Percentiles rank a stretch among this genome's conserved stretches.
These are phyloP conservation scores for Brachionichthys hirsutus DNA, from an alignment of 2,113 vertebrate genomes.

Conservation along the genomic window DNA sequence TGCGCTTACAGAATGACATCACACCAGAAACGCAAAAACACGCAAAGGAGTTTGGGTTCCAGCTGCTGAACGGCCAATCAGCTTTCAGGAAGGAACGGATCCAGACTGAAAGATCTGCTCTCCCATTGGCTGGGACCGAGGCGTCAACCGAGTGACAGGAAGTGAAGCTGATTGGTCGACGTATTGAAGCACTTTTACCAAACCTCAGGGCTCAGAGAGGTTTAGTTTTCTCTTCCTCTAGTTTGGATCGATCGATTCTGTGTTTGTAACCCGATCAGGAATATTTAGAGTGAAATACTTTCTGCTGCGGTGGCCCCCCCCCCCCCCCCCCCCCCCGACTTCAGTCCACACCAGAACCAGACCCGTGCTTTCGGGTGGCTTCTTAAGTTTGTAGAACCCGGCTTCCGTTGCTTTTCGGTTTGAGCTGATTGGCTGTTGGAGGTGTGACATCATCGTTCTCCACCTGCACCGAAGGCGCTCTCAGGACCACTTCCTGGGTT, in stretches of 20 bases:
- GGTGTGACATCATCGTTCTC: too few relatives aligned
- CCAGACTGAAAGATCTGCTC: background rate
- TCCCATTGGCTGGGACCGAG: conserved; percentile 19
- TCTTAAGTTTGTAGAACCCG: too few relatives aligned
- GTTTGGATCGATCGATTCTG: conserved; percentile 49
- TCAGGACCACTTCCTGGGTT: conserved; percentile 61
- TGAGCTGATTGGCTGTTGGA: too few relatives aligned
- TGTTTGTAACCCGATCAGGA: conserved; percentile 59
- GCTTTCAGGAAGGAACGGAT: conserved; percentile 16
- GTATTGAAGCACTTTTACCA: conserved; percentile 65
- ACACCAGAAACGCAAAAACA: background rate
- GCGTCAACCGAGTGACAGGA: conserved; percentile 42
- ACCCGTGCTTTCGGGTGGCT: too few relatives aligned
- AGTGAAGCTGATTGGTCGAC: conserved; percentile 23
- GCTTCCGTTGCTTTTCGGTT: too few relatives aligned
- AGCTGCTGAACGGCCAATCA: conserved; percentile 16
- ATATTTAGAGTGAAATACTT: conserved; percentile 52
- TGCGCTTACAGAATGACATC: conserved; percentile 2
- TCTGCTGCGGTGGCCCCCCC: conserved; percentile 40
- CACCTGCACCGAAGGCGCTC: too few relatives aligned
- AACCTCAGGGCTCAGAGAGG: conserved; percentile 69
- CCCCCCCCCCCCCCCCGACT: too few relatives aligned
- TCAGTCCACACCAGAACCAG: too few relatives aligned
- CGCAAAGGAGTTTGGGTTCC: background rate
- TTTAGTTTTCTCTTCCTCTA: conserved; percentile 60